Evolutionary conservation across 2,113 vertebrate genomes (phyloP).

Genomic region (Tragelaphus buxtoni): DNA sequence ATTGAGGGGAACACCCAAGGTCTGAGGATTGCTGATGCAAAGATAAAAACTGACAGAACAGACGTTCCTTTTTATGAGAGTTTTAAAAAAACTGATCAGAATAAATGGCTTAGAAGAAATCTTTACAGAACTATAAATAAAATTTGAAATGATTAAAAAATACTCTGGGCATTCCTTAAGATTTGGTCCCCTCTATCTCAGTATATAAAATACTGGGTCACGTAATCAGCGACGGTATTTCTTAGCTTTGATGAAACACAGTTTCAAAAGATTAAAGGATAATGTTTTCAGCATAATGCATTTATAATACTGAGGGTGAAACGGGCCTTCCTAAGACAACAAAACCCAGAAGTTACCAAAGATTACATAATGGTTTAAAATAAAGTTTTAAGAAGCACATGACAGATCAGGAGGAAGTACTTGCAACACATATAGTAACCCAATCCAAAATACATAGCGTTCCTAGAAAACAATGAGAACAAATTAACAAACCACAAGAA

Average conservation of each 20-base stretch:
- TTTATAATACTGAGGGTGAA: background rate
- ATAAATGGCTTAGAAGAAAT: background rate
- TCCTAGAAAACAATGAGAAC: background rate
- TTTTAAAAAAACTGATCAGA: background rate
- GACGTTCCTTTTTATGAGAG: background rate
- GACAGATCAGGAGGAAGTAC: background rate
- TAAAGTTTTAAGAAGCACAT: background rate
- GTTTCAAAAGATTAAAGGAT: background rate
- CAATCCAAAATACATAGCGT: background rate
- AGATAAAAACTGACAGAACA: background rate
- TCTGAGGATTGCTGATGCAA: background rate
- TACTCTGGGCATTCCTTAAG: background rate
- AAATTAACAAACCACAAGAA: background rate
- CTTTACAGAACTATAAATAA: background rate
- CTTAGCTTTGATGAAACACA: background rate
- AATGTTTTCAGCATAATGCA: background rate
- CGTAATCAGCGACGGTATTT: background rate
- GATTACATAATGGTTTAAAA: background rate
- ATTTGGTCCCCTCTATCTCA: background rate
- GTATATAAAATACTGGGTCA: background rate
- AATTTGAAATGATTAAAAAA: background rate
- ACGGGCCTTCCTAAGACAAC: background rate
- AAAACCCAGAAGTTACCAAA: background rate
- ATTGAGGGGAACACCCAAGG: background rate
- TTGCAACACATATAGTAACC: background rate